A percentile compares a stretch with the other conserved stretches of the same genome.
These are phyloP conservation scores for Malurus leucopterus DNA, from an alignment of 2,797 vertebrate species.

Conservation along the genomic window DNA sequence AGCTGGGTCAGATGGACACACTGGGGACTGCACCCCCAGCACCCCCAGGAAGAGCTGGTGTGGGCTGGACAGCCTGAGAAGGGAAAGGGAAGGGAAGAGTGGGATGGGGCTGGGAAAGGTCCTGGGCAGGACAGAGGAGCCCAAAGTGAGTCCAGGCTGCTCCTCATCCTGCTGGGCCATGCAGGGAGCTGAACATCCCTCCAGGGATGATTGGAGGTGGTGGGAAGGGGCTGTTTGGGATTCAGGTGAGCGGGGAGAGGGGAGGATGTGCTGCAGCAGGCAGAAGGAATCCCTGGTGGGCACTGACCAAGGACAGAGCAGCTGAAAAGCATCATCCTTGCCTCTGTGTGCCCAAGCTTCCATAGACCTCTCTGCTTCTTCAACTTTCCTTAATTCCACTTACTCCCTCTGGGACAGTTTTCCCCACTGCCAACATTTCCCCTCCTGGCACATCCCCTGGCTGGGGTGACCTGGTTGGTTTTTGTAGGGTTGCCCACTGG, in stretches of 20 bases:
- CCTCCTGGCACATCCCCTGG: fast-evolving
- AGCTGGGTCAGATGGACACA: background rate
- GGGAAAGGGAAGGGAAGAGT: background rate
- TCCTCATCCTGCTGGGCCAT: fast-evolving
- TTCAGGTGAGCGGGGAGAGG: background rate
- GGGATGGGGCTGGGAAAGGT: background rate
- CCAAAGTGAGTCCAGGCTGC: background rate
- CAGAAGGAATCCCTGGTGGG: fast-evolving
- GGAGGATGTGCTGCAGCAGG: background rate
- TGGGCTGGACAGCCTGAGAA: background rate
- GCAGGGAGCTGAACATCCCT: fast-evolving
- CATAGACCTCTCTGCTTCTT: background rate
- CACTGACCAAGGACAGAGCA: fast-evolving
- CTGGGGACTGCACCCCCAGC: fast-evolving
- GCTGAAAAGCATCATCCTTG: background rate
- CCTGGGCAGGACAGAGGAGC: fast-evolving
- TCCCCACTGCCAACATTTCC: fast-evolving
- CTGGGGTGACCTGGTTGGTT: background rate
- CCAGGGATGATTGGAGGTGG: fast-evolving
- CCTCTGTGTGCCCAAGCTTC: background rate
- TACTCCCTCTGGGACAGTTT: fast-evolving
- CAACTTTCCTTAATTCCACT: fast-evolving
- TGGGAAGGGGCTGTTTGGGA: fast-evolving
- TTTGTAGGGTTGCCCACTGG: background rate
- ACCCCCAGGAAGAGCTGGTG: fast-evolving